Base-by-base conservation (phyloP, 1,140 invertebrate genomes). In the Venturia canescens region DNA sequence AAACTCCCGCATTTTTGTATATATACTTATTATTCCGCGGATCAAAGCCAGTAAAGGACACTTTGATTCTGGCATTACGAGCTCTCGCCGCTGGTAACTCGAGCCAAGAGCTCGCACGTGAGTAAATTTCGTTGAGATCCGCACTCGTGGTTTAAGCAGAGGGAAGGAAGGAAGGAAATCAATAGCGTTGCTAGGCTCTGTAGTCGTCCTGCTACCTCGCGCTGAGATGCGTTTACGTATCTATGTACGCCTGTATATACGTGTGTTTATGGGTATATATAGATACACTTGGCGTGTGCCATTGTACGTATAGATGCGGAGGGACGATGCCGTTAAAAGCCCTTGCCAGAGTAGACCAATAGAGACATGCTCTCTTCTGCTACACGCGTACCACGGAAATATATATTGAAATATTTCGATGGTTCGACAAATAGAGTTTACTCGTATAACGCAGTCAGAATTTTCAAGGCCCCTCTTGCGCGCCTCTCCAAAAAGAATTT, bases 131-230 rank as follows among this genome's bases (percentile, higher is more conserved):
- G 74, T 75, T 57, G 74, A 38, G 74, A 72, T 23, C n/a, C 23
- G n/a, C n/a, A 76, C 50, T 76, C 60, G 74, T 76, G 74, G 76
- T 48, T 53, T 57, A 69, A 50, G 18, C 34, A 86, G 85, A 86
- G 88, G 85, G 88, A 87, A 87, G 89, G 88, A 87, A 88, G 87
- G 84, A 87, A 89, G 90, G 90, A 92, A 92, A 92, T 92, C 91
- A 92, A 92, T 92, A 91, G 90, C 90, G 90, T 91, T 91, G 90
- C 90, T 90, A 91, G 90, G 90, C 86, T 66, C 60, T 87, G 85
- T 76, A 63, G 74, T 53, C 74, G 74, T 53, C 74, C 53, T 76
- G 70, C 34, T 44, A 44, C 38, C 38, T 44, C 70, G 18, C 38
- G 74, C 50, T 15, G 53, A 76, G 26, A 84, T 57, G 53, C 53